Evolutionary conservation across 2,888 invertebrate species (phyloP), one percentile per base, ranked within the genome.

Genomic region (Gerosis bhagava): DNA sequence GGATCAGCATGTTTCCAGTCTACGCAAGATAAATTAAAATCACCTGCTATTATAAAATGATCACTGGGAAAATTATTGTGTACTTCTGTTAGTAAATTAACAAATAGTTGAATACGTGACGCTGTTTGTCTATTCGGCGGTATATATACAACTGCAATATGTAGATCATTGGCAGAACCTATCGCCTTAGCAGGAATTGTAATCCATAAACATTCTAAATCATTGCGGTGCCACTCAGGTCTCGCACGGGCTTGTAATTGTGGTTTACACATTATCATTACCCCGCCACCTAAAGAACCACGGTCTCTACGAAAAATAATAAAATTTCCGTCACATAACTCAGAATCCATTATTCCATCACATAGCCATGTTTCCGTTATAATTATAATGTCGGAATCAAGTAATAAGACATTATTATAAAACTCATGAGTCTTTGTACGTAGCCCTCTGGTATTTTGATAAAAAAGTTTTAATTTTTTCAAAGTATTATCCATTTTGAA

Each of bases 11-110:
- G n/a, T 40, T 10, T 28, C 55, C 55, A 56, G 4, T 47, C 28
- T 6, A 53, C 28, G 32, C 45, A 48, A 0, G 49, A 45, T 5
- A 56, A 13, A 19, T 56, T 56, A 25, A 53, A 51, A 19, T 56
- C 53, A 3, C 56, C 56, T 4, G 44, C 45, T 5, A 56, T 2
- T n/a, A 56, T 22, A 7, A 51, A 22, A 11, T 36, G 5, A 16
- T 56, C 53, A 16, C 24, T 26, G 12, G 48, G 43, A 13, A 47
- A 13, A 3, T 11, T 11, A 22, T 22, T 12, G 8, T 22, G 35
- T 35, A 35, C 22, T 22, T 35, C 13, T 22, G 21, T 13, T 8
- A 6, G 2, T 11, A 22, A 13, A 13, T 35, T 2, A 6, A 35
- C 5, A 17, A 22, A 35, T 2, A 22, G 22, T n/a, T 10, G 22